Evolutionary conservation across 2,797 vertebrate genomes (phyloP).

Genomic region (Melanotaenia maccullochi): DNA sequence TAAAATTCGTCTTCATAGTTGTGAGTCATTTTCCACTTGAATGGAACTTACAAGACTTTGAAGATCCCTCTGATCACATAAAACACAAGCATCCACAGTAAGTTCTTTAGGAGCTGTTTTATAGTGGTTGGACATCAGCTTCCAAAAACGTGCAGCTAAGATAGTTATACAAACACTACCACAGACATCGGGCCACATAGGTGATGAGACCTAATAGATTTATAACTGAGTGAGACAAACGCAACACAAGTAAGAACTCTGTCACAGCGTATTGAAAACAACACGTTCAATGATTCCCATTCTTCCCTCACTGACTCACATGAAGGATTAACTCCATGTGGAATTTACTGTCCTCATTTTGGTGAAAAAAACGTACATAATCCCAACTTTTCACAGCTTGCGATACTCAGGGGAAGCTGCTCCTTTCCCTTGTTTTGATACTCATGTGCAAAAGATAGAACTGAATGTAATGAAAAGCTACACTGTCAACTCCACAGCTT

Average conservation of each 20-base stretch:
- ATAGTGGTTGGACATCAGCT: slow-evolving; percentile 37
- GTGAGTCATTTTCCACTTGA: slow-evolving; percentile 71
- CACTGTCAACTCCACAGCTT: slow-evolving; percentile 44
- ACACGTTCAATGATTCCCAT: slow-evolving; percentile 16
- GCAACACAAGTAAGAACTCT: slow-evolving; percentile 7
- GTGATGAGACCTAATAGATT: not conserved
- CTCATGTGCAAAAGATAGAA: slow-evolving; percentile 23
- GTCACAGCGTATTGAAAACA: slow-evolving; percentile 18
- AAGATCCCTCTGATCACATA: slow-evolving; percentile 32
- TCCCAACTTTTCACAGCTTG: slow-evolving; percentile 26
- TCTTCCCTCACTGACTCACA: slow-evolving; percentile 4
- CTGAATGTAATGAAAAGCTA: slow-evolving; percentile 40
- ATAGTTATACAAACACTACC: slow-evolving; percentile 43
- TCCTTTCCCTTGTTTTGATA: slow-evolving; percentile 24
- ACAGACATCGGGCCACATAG: slow-evolving; percentile 43
- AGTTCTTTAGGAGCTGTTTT: slow-evolving; percentile 40
- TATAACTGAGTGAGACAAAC: not conserved
- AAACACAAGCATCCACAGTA: slow-evolving; percentile 29
- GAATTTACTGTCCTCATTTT: slow-evolving; percentile 32
- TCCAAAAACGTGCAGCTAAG: slow-evolving; percentile 29
- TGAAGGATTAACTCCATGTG: slow-evolving; percentile 3
- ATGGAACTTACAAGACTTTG: slow-evolving; percentile 41
- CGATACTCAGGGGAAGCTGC: slow-evolving; percentile 32
- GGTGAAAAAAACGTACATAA: slow-evolving; percentile 20
- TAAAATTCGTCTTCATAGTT: slow-evolving; percentile 45